A percentile compares a stretch with the other conserved stretches of the same genome.
Conservation (phyloP, 2,888 invertebrate genomes). For the Philhelius pedissequus region DNA sequence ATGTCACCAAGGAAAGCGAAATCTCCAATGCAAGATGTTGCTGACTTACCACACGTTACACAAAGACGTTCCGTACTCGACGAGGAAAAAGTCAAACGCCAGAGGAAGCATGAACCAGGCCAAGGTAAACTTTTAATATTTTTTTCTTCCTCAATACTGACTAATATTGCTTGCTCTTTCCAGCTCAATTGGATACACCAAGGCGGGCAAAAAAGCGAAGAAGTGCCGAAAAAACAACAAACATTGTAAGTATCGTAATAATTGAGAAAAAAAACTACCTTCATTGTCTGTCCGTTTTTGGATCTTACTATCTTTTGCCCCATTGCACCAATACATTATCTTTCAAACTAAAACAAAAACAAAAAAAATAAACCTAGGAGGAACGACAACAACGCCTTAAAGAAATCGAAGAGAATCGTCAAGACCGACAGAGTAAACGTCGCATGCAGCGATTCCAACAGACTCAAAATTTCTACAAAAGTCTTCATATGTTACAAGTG, state of each 20-base stretch:
- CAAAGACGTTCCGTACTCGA: conserved; percentile 76
- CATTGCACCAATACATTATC: conserved; percentile 37
- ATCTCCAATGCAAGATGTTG: conserved; percentile 77
- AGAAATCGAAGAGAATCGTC: conserved; percentile 85
- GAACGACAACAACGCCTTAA: conserved; percentile 87
- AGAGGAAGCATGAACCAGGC: conserved; percentile 75
- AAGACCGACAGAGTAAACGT: conserved; percentile 83
- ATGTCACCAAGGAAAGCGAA: conserved; percentile 75
- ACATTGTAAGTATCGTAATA: conserved; percentile 81
- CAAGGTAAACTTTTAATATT: conserved; percentile 36
- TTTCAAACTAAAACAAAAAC: conserved; percentile 21
- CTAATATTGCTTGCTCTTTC: conserved; percentile 18
- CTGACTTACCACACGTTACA: conserved; percentile 73
- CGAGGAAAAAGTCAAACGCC: conserved; percentile 77
- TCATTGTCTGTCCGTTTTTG: conserved; percentile 35
- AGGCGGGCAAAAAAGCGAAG: conserved; percentile 82
- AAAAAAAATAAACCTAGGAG: conserved; percentile 79
- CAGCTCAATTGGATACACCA: conserved; percentile 78
- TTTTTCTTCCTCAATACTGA: background rate
- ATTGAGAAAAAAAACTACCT: conserved; percentile 2
- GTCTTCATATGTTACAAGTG: conserved; percentile 90
- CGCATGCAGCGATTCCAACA: conserved; percentile 86
- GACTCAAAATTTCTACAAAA: conserved; percentile 90
- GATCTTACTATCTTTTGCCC: conserved; percentile 19
- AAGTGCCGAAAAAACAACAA: conserved; percentile 82